Evolutionary conservation across 2,888 invertebrate genomes (phyloP).

Genomic region (Meteorus cinctellus): DNA sequence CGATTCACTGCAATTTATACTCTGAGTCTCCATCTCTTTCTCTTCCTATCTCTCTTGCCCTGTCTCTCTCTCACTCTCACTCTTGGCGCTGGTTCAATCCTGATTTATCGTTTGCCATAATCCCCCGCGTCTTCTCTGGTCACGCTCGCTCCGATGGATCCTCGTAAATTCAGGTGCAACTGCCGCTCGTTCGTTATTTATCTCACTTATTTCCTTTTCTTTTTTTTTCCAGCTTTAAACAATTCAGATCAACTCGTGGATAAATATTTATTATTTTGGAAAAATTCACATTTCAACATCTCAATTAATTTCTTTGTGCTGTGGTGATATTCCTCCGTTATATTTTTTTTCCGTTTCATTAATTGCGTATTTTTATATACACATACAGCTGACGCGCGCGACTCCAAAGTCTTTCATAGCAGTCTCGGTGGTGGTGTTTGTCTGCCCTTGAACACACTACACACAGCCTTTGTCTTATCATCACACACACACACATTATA

Average conservation of each 20-base stretch:
- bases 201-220: background rate
- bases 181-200: background rate
- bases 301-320: too few relatives aligned
- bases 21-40: background rate
- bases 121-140: background rate
- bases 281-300: too few relatives aligned
- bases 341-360: background rate
- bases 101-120: constrained; percentile 48
- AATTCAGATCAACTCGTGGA: too few relatives aligned
- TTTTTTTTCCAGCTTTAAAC: background rate
- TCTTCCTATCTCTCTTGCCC: background rate
- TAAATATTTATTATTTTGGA: too few relatives aligned
- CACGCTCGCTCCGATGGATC: background rate
- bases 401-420: background rate
- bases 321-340: background rate
- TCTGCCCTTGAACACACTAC: constrained; percentile 65
- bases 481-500: background rate
- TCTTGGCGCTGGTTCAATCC: constrained; percentile 35
- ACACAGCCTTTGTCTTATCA: constrained; percentile 70
- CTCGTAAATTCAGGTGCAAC: background rate
- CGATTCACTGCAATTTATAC: constrained; percentile 3
- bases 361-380: background rate
- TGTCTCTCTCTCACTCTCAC: constrained; percentile 3
- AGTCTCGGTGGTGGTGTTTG: background rate
- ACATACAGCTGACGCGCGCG: background rate